A percentile compares a stretch with the other conserved stretches of the same genome.
Conservation (phyloP, 2,113 vertebrate species). For the Theristicus caerulescens region DNA sequence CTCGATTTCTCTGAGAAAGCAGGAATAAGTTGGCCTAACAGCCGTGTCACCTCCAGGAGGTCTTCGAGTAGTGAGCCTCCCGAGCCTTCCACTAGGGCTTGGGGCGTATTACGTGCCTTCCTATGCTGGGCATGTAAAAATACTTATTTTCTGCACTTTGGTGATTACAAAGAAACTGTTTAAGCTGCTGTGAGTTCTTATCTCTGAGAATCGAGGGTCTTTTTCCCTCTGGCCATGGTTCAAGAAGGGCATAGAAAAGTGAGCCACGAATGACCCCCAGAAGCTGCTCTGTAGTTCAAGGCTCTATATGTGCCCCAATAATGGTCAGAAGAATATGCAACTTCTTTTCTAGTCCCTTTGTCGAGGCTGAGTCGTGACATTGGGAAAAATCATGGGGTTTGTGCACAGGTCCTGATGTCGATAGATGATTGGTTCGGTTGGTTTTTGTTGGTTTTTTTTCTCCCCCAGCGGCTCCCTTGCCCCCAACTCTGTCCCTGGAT, state of each 20-base stretch:
- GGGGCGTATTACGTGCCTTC: too few species aligned
- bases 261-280: not conserved
- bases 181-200: not conserved
- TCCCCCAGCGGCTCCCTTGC: not conserved
- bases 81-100: not conserved
- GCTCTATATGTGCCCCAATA: not conserved
- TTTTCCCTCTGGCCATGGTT: not conserved
- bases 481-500: not conserved
- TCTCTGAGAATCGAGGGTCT: not conserved
- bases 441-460: not conserved
- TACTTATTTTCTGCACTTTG: not conserved
- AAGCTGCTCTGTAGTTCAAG: not conserved
- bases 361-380: rapidly evolving
- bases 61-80: not conserved
- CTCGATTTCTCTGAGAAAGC: not conserved
- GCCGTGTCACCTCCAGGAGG: not conserved
- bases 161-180: not conserved
- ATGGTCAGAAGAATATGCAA: too few species aligned
- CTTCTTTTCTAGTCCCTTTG: not conserved
- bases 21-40: not conserved
- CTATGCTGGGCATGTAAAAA: not conserved
- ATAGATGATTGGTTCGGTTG: too few species aligned
- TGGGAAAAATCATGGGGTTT: too few species aligned
- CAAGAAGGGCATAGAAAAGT: not conserved
- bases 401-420: too few species aligned